Base-by-base conservation (phyloP, 2,113 vertebrate genomes). In the Leptobrachium ailaonicum region DNA sequence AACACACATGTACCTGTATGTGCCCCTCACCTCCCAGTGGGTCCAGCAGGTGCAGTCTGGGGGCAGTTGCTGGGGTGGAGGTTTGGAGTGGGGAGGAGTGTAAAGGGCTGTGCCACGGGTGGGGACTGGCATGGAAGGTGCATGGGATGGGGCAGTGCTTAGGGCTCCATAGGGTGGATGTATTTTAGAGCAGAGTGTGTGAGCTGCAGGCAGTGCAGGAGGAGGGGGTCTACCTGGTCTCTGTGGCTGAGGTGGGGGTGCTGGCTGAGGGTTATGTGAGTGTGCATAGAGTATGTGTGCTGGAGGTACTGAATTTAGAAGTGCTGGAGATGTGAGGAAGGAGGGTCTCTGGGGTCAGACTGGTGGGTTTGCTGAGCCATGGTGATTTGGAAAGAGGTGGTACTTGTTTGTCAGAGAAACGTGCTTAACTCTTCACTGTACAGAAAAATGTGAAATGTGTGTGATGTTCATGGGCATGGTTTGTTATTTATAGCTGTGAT, bases 51-150 rank as follows among this genome's bases (percentile, higher is more conserved):
- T 75, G 71, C 72, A 81, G 79, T 42, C 42, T 75, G 56, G 70
- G 75, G 68, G 69, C 66, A 73, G 72, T 72, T 81, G 79, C 56
- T 45, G 78, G 76, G 78, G 78, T 74, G 79, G 72, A 81, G 79
- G 79, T 62, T 81, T 73, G 45, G 63, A 47, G 32, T 41, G 54
- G 41, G 69, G 66, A 69, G 79, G 72, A 69, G 71, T 41, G 64
- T 68, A 63, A 71, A 68, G 71, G 54, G 72, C 79, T 80, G 20
- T 80, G 47, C 40, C 47, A 60, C 11, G 79, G 71, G 63, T 73
- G 77, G 69, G 66, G 77, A 44, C n/a, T 60, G 71, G 78, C 4
- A 60, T 44, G 53, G 64, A 75, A 72, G 78, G 71, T 14, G 45
- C 63, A 71, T 47, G 67, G 42, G 12, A 0, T 10, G 13, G 66